Evolutionary conservation across 2,888 invertebrate species (phyloP).

Genomic region (Nematopogon swammerdamellus): DNA sequence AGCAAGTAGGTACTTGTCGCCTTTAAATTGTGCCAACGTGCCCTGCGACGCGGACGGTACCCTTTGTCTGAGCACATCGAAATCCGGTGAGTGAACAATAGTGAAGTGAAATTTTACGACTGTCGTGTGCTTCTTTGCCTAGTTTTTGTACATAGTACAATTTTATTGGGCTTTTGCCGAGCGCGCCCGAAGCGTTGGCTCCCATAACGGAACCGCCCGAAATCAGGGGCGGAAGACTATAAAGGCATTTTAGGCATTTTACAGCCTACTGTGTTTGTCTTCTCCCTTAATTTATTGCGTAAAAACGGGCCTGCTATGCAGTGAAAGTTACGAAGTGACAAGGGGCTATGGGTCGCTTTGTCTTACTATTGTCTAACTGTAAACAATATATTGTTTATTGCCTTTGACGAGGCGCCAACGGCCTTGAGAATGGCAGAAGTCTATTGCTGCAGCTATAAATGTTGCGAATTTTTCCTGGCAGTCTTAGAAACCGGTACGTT

Average conservation of each 20-base stretch:
- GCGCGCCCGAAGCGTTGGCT: conserved; percentile 13
- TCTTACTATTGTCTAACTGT: conserved; percentile 35
- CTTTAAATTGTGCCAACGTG: conserved; percentile 35
- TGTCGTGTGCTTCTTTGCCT: conserved; percentile 22
- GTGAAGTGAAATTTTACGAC: conserved; percentile 25
- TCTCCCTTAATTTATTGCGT: conserved; percentile 31
- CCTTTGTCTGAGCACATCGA: conserved; percentile 25
- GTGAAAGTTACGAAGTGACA: conserved; percentile 36
- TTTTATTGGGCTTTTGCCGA: conserved; percentile 29
- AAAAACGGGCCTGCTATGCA: conserved; percentile 35
- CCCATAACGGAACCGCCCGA: too few relatives aligned
- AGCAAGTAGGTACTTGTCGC: conserved; percentile 7
- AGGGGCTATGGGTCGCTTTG: conserved; percentile 18
- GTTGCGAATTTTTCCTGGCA: too few relatives aligned
- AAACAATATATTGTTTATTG: conserved; percentile 17
- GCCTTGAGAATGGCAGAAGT: too few relatives aligned
- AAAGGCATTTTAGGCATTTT: too few relatives aligned
- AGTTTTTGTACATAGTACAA: conserved; percentile 30
- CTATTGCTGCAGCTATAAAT: too few relatives aligned
- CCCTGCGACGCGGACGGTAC: conserved; percentile 13
- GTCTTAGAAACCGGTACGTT: too few relatives aligned
- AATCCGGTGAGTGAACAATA: conserved; percentile 22
- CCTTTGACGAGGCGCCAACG: too few relatives aligned
- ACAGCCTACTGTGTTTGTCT: too few relatives aligned
- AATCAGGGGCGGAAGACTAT: too few relatives aligned